Conservation (phyloP, 2,113 vertebrate genomes). For the Heliornis fulica region DNA sequence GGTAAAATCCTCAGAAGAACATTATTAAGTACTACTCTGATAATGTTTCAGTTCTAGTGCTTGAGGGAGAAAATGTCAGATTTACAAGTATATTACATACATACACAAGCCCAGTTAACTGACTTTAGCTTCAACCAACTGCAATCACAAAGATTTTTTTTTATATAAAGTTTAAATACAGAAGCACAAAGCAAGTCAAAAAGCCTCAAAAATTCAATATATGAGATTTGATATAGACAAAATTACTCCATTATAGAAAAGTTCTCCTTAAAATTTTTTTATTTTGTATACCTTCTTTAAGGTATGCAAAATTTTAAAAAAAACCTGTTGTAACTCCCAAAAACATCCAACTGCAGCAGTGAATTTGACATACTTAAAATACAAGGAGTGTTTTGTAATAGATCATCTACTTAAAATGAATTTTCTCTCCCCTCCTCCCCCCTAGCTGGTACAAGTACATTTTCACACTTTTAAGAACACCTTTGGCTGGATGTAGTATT, state of each 20-base stretch:
- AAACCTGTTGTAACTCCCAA: neutral
- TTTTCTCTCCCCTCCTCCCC: neutral
- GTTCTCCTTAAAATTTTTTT: neutral
- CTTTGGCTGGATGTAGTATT: rapidly evolving
- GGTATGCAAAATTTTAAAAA: too few species aligned
- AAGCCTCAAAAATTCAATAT: neutral
- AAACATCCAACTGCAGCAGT: neutral
- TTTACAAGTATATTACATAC: neutral
- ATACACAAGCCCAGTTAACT: neutral
- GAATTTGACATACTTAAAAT: neutral
- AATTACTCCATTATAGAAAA: neutral
- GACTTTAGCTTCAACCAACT: neutral
- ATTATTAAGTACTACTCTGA: neutral
- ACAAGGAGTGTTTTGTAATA: neutral
- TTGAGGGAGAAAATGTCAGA: neutral
- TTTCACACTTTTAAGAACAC: neutral
- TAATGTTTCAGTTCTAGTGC: neutral
- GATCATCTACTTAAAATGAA: neutral
- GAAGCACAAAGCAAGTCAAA: neutral
- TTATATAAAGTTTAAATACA: slow-evolving; percentile 26
- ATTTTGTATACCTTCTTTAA: too few species aligned
- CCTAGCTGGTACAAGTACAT: neutral
- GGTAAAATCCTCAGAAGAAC: neutral
- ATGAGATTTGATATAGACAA: neutral
- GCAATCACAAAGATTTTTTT: neutral